These are phyloP conservation scores for Drosophila pseudoobscura DNA, from an alignment of 1,140 invertebrate species.

Conservation along the genomic window DNA sequence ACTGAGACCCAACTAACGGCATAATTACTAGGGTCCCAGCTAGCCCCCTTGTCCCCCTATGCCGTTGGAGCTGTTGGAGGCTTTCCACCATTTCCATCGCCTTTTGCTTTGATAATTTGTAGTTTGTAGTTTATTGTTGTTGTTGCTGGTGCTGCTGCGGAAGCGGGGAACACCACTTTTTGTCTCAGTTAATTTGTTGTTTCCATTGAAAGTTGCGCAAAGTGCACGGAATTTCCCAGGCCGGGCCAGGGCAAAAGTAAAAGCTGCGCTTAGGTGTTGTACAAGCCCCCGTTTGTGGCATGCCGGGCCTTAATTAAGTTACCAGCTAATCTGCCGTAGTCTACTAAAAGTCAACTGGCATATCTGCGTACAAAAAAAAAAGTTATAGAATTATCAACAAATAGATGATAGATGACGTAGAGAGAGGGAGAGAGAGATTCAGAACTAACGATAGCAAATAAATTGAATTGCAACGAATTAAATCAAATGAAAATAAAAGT, in stretches of 20 bases:
- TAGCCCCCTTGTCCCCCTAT: neutral
- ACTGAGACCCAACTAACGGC: conserved; percentile 28
- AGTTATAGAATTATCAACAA: neutral
- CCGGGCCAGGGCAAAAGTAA: conserved; percentile 43
- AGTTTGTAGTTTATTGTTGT: conserved; percentile 4
- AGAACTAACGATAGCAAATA: conserved; percentile 34
- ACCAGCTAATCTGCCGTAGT: conserved; percentile 4
- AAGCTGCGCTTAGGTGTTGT: conserved; percentile 57
- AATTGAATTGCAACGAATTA: conserved; percentile 70
- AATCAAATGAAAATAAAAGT: conserved; percentile 69
- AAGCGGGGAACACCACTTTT: conserved; percentile 9
- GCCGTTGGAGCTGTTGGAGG: neutral
- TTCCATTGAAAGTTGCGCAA: conserved; percentile 61
- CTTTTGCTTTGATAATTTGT: conserved; percentile 24
- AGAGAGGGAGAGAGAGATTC: neutral
- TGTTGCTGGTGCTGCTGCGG: conserved; percentile 3
- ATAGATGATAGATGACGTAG: conserved; percentile 3
- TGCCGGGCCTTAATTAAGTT: conserved; percentile 12
- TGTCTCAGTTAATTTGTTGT: conserved; percentile 64
- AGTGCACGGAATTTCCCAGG: conserved; percentile 54
- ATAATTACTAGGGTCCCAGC: conserved; percentile 52
- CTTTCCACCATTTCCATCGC: conserved; percentile 26
- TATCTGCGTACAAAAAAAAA: neutral
- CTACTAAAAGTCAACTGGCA: conserved; percentile 4
- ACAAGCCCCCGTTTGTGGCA: conserved; percentile 3